Evolutionary conservation across 2,797 vertebrate genomes (phyloP).

Genomic region (Centroberyx gerrardi): DNA sequence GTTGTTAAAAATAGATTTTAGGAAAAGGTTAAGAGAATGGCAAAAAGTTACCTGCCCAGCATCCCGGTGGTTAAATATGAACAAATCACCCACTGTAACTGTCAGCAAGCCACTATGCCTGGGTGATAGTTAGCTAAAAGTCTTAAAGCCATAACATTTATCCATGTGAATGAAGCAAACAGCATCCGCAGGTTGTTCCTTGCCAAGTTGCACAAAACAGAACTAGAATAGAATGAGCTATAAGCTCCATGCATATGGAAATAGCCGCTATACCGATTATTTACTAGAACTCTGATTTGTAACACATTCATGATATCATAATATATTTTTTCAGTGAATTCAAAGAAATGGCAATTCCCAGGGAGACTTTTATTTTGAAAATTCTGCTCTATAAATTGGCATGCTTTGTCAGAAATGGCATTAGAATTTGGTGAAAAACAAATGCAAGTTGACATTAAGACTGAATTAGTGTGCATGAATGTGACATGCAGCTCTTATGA

Average conservation of each 20-base stretch:
- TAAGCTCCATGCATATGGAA: conserved; percentile 42
- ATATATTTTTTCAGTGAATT: background rate
- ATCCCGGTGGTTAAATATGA: background rate
- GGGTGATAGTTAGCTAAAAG: background rate
- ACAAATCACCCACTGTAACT: no score
- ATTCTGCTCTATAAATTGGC: background rate
- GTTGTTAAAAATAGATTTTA: no score
- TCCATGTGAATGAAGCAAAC: conserved; percentile 12
- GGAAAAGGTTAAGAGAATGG: no score
- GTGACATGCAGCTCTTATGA: background rate
- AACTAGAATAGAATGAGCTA: background rate
- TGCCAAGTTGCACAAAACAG: background rate
- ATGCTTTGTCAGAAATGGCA: background rate
- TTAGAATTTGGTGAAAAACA: no score
- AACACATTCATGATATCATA: conserved; percentile 10
- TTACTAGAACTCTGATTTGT: conserved; percentile 38
- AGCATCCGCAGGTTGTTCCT: conserved; percentile 23
- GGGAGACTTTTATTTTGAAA: conserved; percentile 36
- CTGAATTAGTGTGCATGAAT: conserved; percentile 2
- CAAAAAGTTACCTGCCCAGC: background rate
- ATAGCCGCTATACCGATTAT: conserved; percentile 27
- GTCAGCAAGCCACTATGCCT: conserved; percentile 5
- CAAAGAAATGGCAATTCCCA: background rate
- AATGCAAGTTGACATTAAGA: background rate
- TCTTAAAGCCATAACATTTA: background rate